Evolutionary conservation across 2,113 vertebrate species (phyloP).

Genomic region (Engraulis encrasicolus): DNA sequence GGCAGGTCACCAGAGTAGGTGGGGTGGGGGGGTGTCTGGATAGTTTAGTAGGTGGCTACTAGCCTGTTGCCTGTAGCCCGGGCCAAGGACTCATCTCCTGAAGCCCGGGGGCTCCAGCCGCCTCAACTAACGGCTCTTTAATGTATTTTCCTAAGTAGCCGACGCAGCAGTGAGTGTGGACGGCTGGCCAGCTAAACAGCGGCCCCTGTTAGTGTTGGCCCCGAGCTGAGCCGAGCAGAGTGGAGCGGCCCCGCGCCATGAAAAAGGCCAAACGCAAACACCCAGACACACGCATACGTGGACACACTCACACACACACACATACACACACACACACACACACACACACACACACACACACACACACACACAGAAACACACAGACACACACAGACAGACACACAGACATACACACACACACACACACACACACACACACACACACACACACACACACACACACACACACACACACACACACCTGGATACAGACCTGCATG

Average conservation of each 20-base stretch:
- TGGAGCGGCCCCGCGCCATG: slow-evolving; percentile 27
- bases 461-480: not conserved
- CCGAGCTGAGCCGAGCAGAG: no score
- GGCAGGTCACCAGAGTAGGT: no score
- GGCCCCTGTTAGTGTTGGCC: slow-evolving; percentile 56
- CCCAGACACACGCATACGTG: slow-evolving; percentile 38
- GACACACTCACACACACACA: slow-evolving; percentile 43
- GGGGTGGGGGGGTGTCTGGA: no score
- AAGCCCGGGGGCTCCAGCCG: slow-evolving; percentile 28
- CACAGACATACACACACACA: not conserved
- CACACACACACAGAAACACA: slow-evolving; percentile 27
- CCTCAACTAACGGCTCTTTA: slow-evolving; percentile 7
- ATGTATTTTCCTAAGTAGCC: slow-evolving; percentile 13
- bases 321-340: not conserved
- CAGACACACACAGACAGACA: not conserved
- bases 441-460: not conserved
- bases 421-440: not conserved
- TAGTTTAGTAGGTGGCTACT: no score
- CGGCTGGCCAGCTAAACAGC: slow-evolving; percentile 24
- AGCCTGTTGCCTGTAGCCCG: no score
- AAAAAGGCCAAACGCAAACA: slow-evolving; percentile 55
- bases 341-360: not conserved
- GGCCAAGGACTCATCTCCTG: not conserved
- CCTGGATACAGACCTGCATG: not conserved
- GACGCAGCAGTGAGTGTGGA: not conserved